phyloP scores from a whole-genome alignment of 2,797 vertebrate genomes.

The Danionella dracula region DNA sequence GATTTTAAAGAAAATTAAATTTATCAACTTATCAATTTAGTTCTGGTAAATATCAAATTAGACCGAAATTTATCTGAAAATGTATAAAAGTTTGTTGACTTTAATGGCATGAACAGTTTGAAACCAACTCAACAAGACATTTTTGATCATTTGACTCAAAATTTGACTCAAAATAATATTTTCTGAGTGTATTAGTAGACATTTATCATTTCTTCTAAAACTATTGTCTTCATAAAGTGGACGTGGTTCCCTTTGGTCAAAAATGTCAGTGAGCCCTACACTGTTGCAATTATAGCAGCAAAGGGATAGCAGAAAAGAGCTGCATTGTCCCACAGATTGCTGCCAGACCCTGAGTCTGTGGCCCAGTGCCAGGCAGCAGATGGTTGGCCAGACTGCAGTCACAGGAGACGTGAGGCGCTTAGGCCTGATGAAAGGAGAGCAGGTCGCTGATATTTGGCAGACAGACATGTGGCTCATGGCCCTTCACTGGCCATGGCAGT shows the following conservation, averaged over 20 bases:
- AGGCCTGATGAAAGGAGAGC: slow-evolving; percentile 60
- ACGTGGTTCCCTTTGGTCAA: slow-evolving; percentile 29
- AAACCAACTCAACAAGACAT: too few species aligned
- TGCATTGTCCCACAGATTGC: slow-evolving; percentile 49
- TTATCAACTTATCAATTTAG: too few species aligned
- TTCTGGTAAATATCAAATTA: too few species aligned
- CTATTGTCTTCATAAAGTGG: too few species aligned
- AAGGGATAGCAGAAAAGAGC: slow-evolving; percentile 52
- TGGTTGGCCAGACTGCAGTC: slow-evolving; percentile 66
- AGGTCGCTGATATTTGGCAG: slow-evolving; percentile 55
- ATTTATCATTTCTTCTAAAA: too few species aligned
- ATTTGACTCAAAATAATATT: too few species aligned
- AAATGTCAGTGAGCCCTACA: slow-evolving; percentile 28
- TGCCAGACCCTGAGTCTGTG: slow-evolving; percentile 57
- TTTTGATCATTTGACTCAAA: too few species aligned
- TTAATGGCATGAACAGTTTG: too few species aligned
- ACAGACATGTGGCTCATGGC: slow-evolving; percentile 23
- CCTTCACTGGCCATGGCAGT: slow-evolving; percentile 20
- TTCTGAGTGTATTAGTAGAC: too few species aligned
- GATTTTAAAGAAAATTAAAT: too few species aligned
- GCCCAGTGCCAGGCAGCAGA: slow-evolving; percentile 75
- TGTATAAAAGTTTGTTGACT: too few species aligned
- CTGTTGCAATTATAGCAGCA: slow-evolving; percentile 33
- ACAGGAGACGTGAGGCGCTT: slow-evolving; percentile 62
- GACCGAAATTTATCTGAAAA: too few species aligned